Base-by-base conservation (phyloP, 2,113 vertebrate genomes). In the Oceanites oceanicus region DNA sequence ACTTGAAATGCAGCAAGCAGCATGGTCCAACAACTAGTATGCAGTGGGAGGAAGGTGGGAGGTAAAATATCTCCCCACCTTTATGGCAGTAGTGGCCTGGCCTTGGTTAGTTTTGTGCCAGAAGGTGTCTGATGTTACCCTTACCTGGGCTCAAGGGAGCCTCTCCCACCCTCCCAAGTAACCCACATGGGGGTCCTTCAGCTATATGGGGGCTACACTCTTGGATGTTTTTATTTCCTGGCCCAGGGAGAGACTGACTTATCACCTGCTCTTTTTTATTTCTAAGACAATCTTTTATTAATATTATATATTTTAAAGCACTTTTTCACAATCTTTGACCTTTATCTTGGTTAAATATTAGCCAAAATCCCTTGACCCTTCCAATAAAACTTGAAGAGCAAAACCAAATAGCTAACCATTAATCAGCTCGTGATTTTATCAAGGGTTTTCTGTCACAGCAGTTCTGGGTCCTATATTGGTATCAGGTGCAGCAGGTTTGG, bases 341-440 rank as follows among this genome's bases (percentile, higher is more conserved):
- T 94, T 89, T 71, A 44, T 55, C 52, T 74, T 90, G 25, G 47
- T 75, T 96, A 88, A 94, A 42, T 75, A 85, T 96, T 86, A 91
- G 55, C 23, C 8, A 42, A 78, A 91, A 78, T 91, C 52, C 49
- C 52, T 91, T 91, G 36, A 50, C 38, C 9, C 17, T 79, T 86
- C 71, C 85, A 86, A 70, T 90, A 91, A 96, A 91, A 91, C 58
- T 56, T 82, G 62, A 85, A 93, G 95, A 96, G 40, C 49, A 85
- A 94, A 96, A 36, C 25, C 42, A 66, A 93, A 73, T 65, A 85
- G 62, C 75, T 95, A 91, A 65, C 77, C 19, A 61, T 61, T 92
- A 61, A 91, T 72, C 52, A 78, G 10, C 21, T 44, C 82, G 56
- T 81, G 62, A 96, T 93, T 94, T 94, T 96, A 91, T 70, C 66